phyloP scores from a whole-genome alignment of 2,888 invertebrate genomes.

The Zaprionus bogoriensis region DNA sequence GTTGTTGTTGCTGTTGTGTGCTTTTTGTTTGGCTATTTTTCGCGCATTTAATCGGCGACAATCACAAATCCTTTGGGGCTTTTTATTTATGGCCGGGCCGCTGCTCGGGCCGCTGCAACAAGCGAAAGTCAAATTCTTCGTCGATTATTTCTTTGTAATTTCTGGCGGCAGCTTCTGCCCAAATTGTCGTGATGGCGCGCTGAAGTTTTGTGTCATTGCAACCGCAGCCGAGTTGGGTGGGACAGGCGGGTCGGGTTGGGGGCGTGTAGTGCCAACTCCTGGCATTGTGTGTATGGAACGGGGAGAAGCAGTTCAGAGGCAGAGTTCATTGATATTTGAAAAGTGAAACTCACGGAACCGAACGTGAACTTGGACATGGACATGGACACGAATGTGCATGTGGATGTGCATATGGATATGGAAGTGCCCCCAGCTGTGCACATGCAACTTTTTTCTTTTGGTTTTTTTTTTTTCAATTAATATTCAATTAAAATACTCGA shows the following conservation, averaged over 20 bases:
- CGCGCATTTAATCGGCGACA: constrained; percentile 76
- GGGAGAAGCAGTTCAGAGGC: constrained; percentile 51
- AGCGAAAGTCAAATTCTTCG: constrained; percentile 77
- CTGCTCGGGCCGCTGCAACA: constrained; percentile 49
- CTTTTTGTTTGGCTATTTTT: constrained; percentile 47
- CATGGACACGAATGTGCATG: constrained; percentile 4
- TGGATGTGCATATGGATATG: constrained; percentile 13
- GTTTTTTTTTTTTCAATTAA: constrained; percentile 71
- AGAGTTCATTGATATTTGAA: constrained; percentile 76
- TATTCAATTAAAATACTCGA: constrained; percentile 70
- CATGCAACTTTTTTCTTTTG: constrained; percentile 6
- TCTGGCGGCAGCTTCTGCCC: constrained; percentile 59
- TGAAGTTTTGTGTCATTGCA: constrained; percentile 13
- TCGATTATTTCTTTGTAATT: constrained; percentile 66
- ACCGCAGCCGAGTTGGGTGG: background rate
- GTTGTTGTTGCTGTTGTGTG: constrained; percentile 21
- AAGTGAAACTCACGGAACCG: constrained; percentile 68
- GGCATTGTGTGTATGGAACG: constrained; percentile 40
- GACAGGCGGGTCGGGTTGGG: background rate
- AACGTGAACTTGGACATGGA: constrained; percentile 57
- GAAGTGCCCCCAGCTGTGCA: constrained; percentile 58
- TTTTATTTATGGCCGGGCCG: constrained; percentile 68
- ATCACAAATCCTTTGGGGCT: constrained; percentile 68
- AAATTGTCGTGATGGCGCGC: constrained; percentile 52
- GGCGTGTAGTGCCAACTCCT: constrained; percentile 38